Evolutionary conservation across 1,140 invertebrate species (phyloP), one percentile per base, ranked within the genome.

Genomic region (Lordiphosa mommai): DNA sequence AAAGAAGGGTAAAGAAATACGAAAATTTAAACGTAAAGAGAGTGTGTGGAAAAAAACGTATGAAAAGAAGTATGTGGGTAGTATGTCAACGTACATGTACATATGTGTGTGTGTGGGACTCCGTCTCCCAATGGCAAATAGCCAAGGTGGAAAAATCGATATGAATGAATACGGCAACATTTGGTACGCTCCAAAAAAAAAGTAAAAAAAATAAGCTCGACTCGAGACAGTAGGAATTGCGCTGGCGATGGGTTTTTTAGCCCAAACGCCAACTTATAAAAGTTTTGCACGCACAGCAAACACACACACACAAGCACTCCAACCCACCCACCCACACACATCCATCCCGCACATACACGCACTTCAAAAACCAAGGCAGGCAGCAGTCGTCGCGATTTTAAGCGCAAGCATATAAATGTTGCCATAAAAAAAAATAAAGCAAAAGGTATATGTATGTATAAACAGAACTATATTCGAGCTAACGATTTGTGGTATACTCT

Each of bases 101-200:
- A 33, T 69, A 20, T 43, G 61, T 30, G 48, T 10, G 50, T 49
- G 55, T 49, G 66, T 73, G 63, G 66, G 63, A 41, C 55, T 49
- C 29, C 61, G 64, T 50, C 20, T 23, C 20, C 20, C 20, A 23
- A 23, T 23, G 20, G 20, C 20, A 79, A 79, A 69, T 79, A 73
- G 74, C 64, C 65, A 80, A 80, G 74, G 74, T 79, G 74, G 74
- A 80, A 82, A 80, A 80, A 80, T 80, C 74, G 70, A 80, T 80
- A 80, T 82, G 82, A 79, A 80, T 74, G 76, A 80, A 80, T 80
- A 74, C 57, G 76, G 74, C 53, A 71, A 80, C 74, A 80, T 80
- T 80, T 71, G 70, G 65, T 70, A 38, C 56, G 17, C 55, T 46
- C 17, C 32, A 17, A 13, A 23, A 65, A 64, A 46, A 53, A 17